These are phyloP conservation scores for Chromis chromis DNA, from an alignment of 2,797 vertebrate genomes.

Conservation along the genomic window DNA sequence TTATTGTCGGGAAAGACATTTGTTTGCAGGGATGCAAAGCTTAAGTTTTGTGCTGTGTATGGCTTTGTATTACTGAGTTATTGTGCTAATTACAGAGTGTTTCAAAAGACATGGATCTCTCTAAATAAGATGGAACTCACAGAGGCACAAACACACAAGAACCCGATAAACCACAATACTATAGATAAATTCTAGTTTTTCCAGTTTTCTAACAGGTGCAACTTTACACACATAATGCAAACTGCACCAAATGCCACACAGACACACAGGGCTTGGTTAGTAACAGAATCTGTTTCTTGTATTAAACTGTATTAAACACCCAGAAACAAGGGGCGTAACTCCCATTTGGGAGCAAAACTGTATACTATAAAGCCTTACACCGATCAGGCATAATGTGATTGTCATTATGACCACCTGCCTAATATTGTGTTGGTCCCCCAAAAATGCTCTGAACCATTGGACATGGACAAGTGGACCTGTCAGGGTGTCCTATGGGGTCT, in stretches of 20 bases:
- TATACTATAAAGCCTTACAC: too few relatives aligned
- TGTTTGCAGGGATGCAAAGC: constrained; percentile 24
- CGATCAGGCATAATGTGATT: too few relatives aligned
- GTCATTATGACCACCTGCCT: too few relatives aligned
- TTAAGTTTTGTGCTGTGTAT: constrained; percentile 4
- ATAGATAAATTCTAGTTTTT: constrained; percentile 37
- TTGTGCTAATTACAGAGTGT: not conserved
- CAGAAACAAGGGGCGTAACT: too few relatives aligned
- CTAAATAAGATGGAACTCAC: not conserved
- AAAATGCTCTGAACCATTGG: too few relatives aligned
- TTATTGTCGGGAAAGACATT: constrained; percentile 19
- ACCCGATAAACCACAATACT: constrained; percentile 19
- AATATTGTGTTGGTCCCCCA: too few relatives aligned
- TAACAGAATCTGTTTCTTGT: not conserved
- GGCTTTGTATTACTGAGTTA: not conserved
- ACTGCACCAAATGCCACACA: constrained; percentile 32
- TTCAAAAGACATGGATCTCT: not conserved
- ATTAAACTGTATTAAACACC: not conserved
- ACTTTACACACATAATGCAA: constrained; percentile 24
- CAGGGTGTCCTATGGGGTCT: too few relatives aligned
- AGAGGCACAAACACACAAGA: not conserved
- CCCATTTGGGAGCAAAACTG: too few relatives aligned
- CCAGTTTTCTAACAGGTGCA: constrained; percentile 33
- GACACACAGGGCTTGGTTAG: not conserved
- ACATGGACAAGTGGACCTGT: too few relatives aligned